Conservation (phyloP, 2,797 vertebrate species). For the Gastrophryne carolinensis region DNA sequence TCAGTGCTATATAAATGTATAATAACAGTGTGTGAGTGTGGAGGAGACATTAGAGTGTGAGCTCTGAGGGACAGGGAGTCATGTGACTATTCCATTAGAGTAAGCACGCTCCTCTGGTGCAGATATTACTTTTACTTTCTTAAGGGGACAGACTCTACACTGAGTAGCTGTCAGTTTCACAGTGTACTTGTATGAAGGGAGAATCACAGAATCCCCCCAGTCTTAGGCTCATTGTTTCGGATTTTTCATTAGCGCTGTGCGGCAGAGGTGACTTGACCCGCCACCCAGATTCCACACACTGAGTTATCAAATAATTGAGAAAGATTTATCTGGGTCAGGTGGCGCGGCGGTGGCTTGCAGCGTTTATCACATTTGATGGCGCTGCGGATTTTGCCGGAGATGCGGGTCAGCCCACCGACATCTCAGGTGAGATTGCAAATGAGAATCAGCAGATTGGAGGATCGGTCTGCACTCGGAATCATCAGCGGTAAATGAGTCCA, state of each 20-base stretch:
- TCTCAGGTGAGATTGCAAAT: constrained; percentile 38
- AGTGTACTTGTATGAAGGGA: background rate
- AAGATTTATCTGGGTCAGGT: constrained; percentile 32
- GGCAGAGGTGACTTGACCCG: constrained; percentile 10
- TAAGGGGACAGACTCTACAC: too few species aligned
- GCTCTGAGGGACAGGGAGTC: too few species aligned
- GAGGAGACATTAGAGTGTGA: too few species aligned
- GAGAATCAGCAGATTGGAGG: constrained; percentile 20
- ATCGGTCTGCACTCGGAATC: background rate
- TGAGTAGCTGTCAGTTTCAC: too few species aligned
- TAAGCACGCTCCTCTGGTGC: too few species aligned
- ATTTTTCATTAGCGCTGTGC: constrained; percentile 25
- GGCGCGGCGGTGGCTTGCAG: background rate
- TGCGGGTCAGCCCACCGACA: background rate
- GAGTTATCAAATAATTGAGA: constrained; percentile 23
- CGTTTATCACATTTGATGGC: constrained; percentile 17
- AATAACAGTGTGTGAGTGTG: too few species aligned
- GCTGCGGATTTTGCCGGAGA: background rate
- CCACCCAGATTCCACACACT: background rate
- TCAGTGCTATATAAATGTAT: too few species aligned
- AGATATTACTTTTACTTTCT: too few species aligned
- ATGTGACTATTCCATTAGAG: too few species aligned
- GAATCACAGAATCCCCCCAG: background rate
- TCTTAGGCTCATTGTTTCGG: too few species aligned
- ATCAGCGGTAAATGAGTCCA: background rate